Evolutionary conservation across 1,140 invertebrate genomes (phyloP).

Genomic region (Oncopodura yosiiana): DNA sequence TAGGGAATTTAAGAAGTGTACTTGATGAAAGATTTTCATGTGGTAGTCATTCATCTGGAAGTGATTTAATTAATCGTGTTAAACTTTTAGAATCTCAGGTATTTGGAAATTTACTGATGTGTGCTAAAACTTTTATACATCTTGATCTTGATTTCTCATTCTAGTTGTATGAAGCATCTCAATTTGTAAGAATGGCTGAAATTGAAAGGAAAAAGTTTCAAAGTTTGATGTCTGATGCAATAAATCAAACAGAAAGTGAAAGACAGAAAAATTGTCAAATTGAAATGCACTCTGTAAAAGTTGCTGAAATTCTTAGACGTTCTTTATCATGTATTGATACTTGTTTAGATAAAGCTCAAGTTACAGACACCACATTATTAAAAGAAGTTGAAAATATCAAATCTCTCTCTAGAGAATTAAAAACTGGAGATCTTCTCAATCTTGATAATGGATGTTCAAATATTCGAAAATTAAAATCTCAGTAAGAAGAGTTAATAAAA

Average conservation of each 20-base stretch:
- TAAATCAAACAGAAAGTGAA: constrained; percentile 18
- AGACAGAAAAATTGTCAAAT: not conserved
- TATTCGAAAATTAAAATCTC: constrained; percentile 8
- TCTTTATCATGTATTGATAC: constrained; percentile 11
- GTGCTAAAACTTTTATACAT: not conserved
- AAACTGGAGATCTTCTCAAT: constrained; percentile 22
- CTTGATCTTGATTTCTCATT: not conserved
- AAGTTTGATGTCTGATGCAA: constrained; percentile 4
- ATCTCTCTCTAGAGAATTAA: constrained; percentile 24
- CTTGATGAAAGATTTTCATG: constrained; percentile 7
- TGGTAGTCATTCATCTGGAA: not conserved
- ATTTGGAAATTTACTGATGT: not conserved
- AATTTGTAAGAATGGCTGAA: constrained; percentile 8
- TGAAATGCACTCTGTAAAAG: not conserved
- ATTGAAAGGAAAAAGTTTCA: constrained; percentile 13
- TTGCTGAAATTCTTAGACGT: constrained; percentile 17
- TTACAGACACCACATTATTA: constrained; percentile 20
- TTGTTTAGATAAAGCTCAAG: constrained; percentile 28
- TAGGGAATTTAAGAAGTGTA: not conserved
- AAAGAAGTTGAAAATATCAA: constrained; percentile 24
- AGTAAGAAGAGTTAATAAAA: constrained; percentile 1
- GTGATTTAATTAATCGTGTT: constrained; percentile 2
- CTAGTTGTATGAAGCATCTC: constrained; percentile 14
- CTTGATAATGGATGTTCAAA: not conserved
- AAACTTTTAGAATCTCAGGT: constrained; percentile 11